Conservation (phyloP, 2,888 invertebrate species). For the Diogma glabrata region DNA sequence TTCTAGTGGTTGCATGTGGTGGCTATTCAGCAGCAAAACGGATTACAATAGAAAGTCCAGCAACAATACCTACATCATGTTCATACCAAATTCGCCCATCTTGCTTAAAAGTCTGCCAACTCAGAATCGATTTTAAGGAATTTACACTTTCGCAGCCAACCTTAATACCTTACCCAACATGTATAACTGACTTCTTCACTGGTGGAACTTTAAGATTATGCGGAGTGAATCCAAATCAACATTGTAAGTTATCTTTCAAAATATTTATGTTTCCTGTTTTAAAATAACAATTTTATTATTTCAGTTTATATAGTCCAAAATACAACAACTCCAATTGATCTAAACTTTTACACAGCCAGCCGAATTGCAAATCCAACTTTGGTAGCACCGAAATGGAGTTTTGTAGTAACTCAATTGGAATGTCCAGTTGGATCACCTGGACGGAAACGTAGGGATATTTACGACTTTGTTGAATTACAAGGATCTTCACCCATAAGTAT, state of each 20-base stretch:
- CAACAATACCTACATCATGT: background rate
- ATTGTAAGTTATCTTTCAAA: slow-evolving; percentile 35
- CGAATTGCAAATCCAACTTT: slow-evolving; percentile 33
- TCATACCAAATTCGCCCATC: slow-evolving; percentile 2
- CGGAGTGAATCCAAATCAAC: slow-evolving; percentile 51
- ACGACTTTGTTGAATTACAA: background rate
- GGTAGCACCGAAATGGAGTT: slow-evolving; percentile 43
- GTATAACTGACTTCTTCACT: slow-evolving; percentile 25
- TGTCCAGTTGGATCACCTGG: slow-evolving; percentile 30
- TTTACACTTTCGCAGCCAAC: slow-evolving; percentile 23
- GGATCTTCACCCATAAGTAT: background rate
- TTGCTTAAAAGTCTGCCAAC: background rate
- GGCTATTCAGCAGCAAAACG: background rate
- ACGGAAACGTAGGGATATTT: background rate
- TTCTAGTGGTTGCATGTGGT: slow-evolving; percentile 1
- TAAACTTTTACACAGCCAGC: no score
- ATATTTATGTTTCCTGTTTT: slow-evolving; percentile 6
- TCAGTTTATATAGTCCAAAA: slow-evolving; percentile 26
- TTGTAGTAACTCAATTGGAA: slow-evolving; percentile 50
- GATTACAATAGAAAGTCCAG: background rate
- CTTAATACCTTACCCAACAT: slow-evolving; percentile 19
- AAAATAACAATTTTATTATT: background rate
- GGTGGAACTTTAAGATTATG: slow-evolving; percentile 36
- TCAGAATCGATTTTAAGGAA: background rate
- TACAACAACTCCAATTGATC: no score